Conservation (phyloP, 2,888 invertebrate species). For the Brassicogethes aeneus region DNA sequence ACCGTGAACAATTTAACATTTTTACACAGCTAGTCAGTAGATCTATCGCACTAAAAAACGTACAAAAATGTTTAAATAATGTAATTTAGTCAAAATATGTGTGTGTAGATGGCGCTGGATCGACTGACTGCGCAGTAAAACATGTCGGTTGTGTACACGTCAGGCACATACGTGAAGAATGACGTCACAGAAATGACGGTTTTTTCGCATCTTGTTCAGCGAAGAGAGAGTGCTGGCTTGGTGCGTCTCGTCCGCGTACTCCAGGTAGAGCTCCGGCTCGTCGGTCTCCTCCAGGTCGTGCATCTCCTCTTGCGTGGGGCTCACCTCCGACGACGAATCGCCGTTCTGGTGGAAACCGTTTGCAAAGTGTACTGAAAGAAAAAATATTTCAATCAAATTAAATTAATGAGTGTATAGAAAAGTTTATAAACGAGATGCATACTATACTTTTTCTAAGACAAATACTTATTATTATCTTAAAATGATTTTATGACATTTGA, state of each 20-base stretch:
- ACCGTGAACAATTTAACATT: conserved; percentile 38
- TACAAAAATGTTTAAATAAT: too few relatives aligned
- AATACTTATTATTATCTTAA: too few relatives aligned
- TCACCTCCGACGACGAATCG: not conserved
- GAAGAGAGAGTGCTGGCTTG: conserved; percentile 54
- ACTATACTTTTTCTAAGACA: too few relatives aligned
- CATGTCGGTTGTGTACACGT: conserved; percentile 25
- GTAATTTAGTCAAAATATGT: too few relatives aligned
- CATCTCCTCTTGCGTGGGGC: conserved; percentile 7
- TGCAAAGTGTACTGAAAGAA: conserved; percentile 9
- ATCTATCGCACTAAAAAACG: not conserved
- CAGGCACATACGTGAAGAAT: conserved; percentile 63
- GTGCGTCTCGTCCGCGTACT: conserved; percentile 49
- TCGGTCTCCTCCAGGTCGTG: conserved; percentile 24
- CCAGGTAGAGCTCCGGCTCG: conserved; percentile 37
- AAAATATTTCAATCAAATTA: conserved; percentile 5
- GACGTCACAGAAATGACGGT: conserved; percentile 80
- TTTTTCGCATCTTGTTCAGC: conserved; percentile 72
- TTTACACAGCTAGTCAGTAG: conserved; percentile 18
- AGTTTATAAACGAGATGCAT: too few relatives aligned
- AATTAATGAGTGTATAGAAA: too few relatives aligned
- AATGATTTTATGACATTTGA: too few relatives aligned
- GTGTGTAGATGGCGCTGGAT: not conserved
- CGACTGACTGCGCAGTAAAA: conserved; percentile 13
- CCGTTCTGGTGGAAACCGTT: conserved; percentile 5